These are phyloP conservation scores for Mylabris sibirica DNA, from an alignment of 2,888 invertebrate genomes.

Conservation along the genomic window DNA sequence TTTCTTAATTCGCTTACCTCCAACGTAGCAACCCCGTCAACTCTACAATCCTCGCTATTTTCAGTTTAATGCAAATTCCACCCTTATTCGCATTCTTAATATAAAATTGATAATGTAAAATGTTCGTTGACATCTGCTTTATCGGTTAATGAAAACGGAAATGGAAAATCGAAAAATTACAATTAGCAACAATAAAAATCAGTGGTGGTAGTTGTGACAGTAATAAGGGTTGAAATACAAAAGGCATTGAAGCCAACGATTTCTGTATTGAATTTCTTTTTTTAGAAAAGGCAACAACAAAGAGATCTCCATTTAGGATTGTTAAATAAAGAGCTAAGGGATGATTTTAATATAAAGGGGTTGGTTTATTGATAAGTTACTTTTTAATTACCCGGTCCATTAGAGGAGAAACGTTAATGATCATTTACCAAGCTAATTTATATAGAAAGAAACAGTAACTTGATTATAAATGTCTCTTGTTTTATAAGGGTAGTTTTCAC, in stretches of 20 bases:
- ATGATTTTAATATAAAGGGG: neutral
- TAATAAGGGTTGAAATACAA: neutral
- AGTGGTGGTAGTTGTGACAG: neutral
- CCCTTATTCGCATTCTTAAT: neutral
- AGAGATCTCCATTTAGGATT: neutral
- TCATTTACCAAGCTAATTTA: neutral
- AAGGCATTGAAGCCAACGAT: neutral
- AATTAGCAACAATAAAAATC: neutral
- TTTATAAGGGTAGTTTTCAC: neutral
- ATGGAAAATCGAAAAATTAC: neutral
- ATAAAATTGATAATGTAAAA: neutral
- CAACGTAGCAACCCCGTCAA: neutral
- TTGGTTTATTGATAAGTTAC: slow-evolving; percentile 10
- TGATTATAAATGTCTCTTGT: neutral
- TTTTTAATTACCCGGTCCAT: slow-evolving; percentile 31
- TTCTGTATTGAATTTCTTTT: neutral
- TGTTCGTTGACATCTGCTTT: neutral
- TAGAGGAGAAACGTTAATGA: slow-evolving; percentile 21
- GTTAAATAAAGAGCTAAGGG: neutral
- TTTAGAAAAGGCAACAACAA: neutral
- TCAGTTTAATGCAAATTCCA: neutral
- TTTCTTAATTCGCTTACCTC: slow-evolving; percentile 4
- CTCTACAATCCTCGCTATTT: neutral
- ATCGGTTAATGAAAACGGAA: neutral
- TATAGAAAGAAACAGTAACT: neutral